Percentiles rank a stretch among this genome's conserved stretches.
These are phyloP conservation scores for Leptestheria dahalacensis DNA, from an alignment of 1,140 invertebrate species.

Conservation along the genomic window DNA sequence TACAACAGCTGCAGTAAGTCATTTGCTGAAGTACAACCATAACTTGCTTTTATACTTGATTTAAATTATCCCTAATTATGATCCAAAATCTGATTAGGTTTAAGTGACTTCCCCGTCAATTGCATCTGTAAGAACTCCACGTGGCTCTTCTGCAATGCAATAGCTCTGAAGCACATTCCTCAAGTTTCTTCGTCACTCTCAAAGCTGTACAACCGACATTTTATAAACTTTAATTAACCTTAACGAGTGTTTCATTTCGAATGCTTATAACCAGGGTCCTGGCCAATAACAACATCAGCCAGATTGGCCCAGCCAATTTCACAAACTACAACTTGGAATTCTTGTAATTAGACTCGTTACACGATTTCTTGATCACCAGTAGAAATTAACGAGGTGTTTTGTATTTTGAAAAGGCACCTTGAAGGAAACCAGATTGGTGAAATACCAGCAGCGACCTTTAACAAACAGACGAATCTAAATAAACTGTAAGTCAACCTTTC, in stretches of 20 bases:
- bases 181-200: not conserved
- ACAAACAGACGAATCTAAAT: slow-evolving; percentile 15
- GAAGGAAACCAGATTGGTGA: slow-evolving; percentile 21
- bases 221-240: no score
- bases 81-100: no score
- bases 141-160: not conserved
- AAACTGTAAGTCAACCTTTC: slow-evolving; percentile 19
- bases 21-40: not conserved
- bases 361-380: no score
- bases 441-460: slow-evolving; percentile 18
- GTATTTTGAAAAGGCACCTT: slow-evolving; percentile 20
- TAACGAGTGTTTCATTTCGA: not conserved
- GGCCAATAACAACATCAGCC: slow-evolving; percentile 19
- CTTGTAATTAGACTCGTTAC: no score
- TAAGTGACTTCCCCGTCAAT: not conserved
- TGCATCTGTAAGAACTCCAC: not conserved
- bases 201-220: not conserved
- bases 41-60: no score
- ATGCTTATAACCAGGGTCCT: slow-evolving; percentile 19
- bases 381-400: no score
- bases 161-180: not conserved
- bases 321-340: slow-evolving; percentile 19
- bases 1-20: not conserved
- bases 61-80: no score
- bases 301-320: slow-evolving; percentile 20